Conservation (phyloP, 2,888 invertebrate species). For the Deroplatys truncata region DNA sequence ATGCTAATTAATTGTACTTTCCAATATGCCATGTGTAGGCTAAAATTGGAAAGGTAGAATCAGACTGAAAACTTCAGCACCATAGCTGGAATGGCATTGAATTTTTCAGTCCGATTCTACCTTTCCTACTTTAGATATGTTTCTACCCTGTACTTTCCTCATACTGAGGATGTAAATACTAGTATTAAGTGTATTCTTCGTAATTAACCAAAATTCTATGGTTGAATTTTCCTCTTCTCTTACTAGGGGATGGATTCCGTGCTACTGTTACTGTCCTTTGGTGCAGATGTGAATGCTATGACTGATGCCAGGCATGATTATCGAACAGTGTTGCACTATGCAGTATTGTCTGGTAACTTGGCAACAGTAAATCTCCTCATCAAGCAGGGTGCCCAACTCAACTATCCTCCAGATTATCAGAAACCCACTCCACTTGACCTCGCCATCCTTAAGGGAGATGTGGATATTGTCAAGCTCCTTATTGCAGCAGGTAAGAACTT, state of each 20-base stretch:
- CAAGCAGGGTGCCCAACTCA: slow-evolving; percentile 74
- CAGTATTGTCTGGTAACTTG: slow-evolving; percentile 73
- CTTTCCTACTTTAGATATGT: too few species aligned
- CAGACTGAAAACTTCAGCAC: too few species aligned
- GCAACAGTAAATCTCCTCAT: slow-evolving; percentile 73
- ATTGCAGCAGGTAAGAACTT: slow-evolving; percentile 58
- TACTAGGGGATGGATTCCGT: slow-evolving; percentile 70
- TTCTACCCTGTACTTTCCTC: too few species aligned
- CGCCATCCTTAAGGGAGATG: slow-evolving; percentile 78
- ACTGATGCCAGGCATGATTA: slow-evolving; percentile 83
- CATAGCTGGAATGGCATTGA: too few species aligned
- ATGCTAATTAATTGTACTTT: too few species aligned
- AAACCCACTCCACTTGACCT: slow-evolving; percentile 80
- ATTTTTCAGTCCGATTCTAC: too few species aligned
- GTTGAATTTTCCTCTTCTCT: neutral
- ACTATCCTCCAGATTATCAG: slow-evolving; percentile 56
- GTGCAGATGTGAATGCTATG: slow-evolving; percentile 83
- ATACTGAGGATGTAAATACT: too few species aligned
- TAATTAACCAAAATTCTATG: too few species aligned
- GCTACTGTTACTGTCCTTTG: slow-evolving; percentile 68
- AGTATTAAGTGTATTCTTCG: too few species aligned
- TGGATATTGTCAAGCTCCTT: slow-evolving; percentile 65
- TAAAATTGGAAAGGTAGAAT: too few species aligned
- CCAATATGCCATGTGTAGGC: too few species aligned
- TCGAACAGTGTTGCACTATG: slow-evolving; percentile 84